These are phyloP conservation scores for Hypsibius dujardini DNA, from an alignment of 1,140 invertebrate genomes.

Conservation along the genomic window DNA sequence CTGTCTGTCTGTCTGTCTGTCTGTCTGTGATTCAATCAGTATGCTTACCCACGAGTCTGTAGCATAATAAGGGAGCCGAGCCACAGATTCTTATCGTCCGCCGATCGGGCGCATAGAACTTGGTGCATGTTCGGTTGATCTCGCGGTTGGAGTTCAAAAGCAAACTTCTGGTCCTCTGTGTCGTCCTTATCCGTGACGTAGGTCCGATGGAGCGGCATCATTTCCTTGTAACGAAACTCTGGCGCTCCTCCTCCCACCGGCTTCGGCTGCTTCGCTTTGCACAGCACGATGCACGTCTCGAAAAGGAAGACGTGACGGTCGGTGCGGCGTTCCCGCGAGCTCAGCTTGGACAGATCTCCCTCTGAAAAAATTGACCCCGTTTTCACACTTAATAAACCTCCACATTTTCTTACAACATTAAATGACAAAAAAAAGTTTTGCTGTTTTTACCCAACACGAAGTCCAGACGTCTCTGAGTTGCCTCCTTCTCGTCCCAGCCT, in stretches of 20 bases:
- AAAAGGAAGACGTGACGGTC: slow-evolving; percentile 84
- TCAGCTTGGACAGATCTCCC: slow-evolving; percentile 66
- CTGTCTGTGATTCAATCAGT: too few species aligned
- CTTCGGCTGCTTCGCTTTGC: slow-evolving; percentile 65
- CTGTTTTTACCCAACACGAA: slow-evolving; percentile 56
- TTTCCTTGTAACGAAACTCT: slow-evolving; percentile 39
- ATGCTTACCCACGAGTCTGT: slow-evolving; percentile 57
- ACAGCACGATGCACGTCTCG: slow-evolving; percentile 78
- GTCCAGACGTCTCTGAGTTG: slow-evolving; percentile 85
- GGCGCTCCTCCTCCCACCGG: slow-evolving; percentile 33
- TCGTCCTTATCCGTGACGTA: slow-evolving; percentile 74
- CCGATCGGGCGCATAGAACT: slow-evolving; percentile 52
- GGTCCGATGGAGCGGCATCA: slow-evolving; percentile 67
- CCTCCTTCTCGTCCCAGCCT: slow-evolving; percentile 81
- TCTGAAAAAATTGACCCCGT: slow-evolving; percentile 47
- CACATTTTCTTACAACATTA: slow-evolving; percentile 17
- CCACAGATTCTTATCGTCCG: slow-evolving; percentile 85
- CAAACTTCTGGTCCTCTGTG: slow-evolving; percentile 63
- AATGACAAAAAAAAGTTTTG: slow-evolving; percentile 23
- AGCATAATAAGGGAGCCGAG: slow-evolving; percentile 92
- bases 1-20: too few species aligned
- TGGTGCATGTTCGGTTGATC: slow-evolving; percentile 46
- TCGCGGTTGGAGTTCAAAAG: slow-evolving; percentile 66
- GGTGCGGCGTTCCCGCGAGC: slow-evolving; percentile 54
- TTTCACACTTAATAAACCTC: too few species aligned